Evolutionary conservation across 2,113 vertebrate species (phyloP).

Genomic region (Glaucomys volans): DNA sequence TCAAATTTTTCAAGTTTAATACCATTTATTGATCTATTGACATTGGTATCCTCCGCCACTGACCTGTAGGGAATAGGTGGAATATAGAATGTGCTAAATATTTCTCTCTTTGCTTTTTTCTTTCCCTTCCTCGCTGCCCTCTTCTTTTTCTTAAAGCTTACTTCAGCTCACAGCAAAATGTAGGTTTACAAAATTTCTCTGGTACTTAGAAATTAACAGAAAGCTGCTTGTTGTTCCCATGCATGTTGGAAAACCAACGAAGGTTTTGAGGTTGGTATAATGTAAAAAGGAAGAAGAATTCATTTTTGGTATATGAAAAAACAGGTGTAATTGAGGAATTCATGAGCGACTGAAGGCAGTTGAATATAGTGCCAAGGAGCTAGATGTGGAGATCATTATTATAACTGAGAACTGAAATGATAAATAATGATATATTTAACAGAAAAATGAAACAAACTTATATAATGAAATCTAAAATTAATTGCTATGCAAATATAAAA

Average conservation of each 20-base stretch:
- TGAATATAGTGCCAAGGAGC: neutral
- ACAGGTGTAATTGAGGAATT: neutral
- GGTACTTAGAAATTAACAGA: neutral
- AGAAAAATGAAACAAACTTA: neutral
- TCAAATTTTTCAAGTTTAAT: neutral
- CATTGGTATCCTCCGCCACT: neutral
- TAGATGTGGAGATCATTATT: neutral
- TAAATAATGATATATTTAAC: neutral
- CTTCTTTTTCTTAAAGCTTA: neutral
- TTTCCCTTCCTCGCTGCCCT: accelerated
- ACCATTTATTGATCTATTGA: neutral
- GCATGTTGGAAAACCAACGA: neutral
- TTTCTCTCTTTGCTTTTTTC: neutral
- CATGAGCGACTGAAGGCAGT: neutral
- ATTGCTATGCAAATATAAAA: neutral
- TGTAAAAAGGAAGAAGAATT: neutral
- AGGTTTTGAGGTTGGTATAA: neutral
- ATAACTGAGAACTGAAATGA: neutral
- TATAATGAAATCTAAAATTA: neutral
- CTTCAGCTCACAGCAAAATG: neutral
- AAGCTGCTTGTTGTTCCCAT: neutral
- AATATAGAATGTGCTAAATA: neutral
- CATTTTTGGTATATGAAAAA: neutral
- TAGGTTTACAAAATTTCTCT: neutral
- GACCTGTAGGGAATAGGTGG: neutral